Evolutionary conservation across 2,888 invertebrate genomes (phyloP).

Genomic region (Lithophane semibrunnea): DNA sequence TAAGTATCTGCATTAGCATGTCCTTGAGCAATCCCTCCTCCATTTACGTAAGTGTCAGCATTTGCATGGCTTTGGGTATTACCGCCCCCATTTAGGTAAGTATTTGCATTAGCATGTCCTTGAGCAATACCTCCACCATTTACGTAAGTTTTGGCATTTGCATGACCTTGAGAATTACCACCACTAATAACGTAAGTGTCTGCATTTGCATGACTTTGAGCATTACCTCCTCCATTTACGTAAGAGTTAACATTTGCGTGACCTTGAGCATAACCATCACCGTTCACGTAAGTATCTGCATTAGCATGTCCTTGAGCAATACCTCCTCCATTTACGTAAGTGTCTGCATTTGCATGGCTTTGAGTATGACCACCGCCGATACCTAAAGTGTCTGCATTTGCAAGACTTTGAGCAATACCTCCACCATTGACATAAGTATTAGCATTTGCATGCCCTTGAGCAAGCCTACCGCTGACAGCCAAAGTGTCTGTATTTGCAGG

Average conservation of each 20-base stretch:
- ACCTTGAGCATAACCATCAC: neutral
- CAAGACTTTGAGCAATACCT: neutral
- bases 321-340: accelerated
- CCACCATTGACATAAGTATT: neutral
- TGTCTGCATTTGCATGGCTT: neutral
- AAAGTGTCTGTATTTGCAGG: neutral
- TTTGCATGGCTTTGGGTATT: too few species aligned
- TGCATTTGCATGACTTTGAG: neutral
- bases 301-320: neutral
- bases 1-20: too few species aligned
- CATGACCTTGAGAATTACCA: too few species aligned
- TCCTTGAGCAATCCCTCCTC: neutral
- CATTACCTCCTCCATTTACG: accelerated
- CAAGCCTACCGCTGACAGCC: neutral
- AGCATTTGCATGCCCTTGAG: neutral
- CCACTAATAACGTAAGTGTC: accelerated
- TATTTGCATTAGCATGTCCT: neutral
- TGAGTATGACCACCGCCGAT: too few species aligned
- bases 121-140: neutral
- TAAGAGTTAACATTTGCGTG: neutral
- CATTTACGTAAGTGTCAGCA: neutral
- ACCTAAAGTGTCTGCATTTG: neutral
- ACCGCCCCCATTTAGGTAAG: accelerated
- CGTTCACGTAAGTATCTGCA: neutral
- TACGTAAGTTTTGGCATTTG: too few species aligned